phyloP scores from a whole-genome alignment of 1,140 invertebrate genomes.

The Drosophila mojavensis region DNA sequence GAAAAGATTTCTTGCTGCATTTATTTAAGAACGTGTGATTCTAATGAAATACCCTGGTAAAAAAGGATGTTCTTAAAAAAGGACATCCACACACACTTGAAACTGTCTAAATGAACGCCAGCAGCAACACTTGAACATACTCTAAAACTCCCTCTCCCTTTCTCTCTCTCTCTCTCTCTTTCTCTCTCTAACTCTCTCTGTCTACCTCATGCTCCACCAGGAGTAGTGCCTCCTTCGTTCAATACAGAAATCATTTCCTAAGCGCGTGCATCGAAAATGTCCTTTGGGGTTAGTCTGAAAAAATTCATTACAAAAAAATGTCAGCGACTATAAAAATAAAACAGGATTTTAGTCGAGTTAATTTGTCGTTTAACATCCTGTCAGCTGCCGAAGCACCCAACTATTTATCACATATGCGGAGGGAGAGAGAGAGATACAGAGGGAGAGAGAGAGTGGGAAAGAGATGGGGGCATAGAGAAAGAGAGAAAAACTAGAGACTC shows the following conservation, averaged over 20 bases:
- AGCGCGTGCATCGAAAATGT: not conserved
- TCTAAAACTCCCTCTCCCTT: not conserved
- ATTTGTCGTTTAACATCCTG: constrained; percentile 82
- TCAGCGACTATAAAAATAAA: constrained; percentile 70
- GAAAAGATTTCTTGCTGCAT: too few relatives aligned
- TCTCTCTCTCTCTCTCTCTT: not conserved
- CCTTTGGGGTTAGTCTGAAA: constrained; percentile 17
- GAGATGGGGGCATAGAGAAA: not conserved
- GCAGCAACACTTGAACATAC: constrained; percentile 20
- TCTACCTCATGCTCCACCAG: not conserved
- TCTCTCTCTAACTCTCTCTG: not conserved
- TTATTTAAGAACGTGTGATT: too few relatives aligned
- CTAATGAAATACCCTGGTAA: not conserved
- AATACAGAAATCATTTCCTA: too few relatives aligned
- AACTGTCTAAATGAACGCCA: constrained; percentile 46
- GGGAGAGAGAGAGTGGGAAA: not conserved
- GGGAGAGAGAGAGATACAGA: not conserved
- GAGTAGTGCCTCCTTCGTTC: constrained; percentile 2
- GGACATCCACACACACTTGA: constrained; percentile 45
- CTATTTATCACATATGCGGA: constrained; percentile 46
- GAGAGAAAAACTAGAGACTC: too few relatives aligned
- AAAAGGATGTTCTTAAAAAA: constrained; percentile 22
- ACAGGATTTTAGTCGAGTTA: constrained; percentile 50
- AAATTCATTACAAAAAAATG: constrained; percentile 63
- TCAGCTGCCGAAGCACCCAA: constrained; percentile 60